phyloP scores from a whole-genome alignment of 2,888 invertebrate genomes.

The Sesamia inferens region DNA sequence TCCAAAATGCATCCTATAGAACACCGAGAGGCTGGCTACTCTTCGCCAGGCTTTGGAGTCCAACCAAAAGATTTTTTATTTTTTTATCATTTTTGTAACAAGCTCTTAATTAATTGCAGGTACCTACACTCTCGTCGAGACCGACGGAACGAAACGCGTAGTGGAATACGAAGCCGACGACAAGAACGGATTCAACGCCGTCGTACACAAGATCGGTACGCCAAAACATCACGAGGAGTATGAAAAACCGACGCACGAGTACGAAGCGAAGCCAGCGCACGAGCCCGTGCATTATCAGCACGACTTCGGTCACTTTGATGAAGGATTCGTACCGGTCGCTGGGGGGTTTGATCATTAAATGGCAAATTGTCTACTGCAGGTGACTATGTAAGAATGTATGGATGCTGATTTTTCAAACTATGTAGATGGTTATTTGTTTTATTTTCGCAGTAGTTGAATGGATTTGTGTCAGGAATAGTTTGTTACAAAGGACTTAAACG shows the following conservation, averaged over 20 bases:
- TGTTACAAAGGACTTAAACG: background rate
- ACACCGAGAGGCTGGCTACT: too few relatives aligned
- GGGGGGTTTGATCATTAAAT: slow-evolving; percentile 77
- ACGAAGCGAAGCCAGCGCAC: slow-evolving; percentile 65
- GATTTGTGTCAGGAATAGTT: background rate
- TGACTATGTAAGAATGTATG: slow-evolving; percentile 19
- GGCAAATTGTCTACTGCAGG: slow-evolving; percentile 13
- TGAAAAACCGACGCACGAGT: slow-evolving; percentile 61
- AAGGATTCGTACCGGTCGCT: slow-evolving; percentile 79
- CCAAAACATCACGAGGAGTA: slow-evolving; percentile 78
- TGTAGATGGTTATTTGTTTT: background rate
- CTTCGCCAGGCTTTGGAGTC: too few relatives aligned
- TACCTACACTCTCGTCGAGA: slow-evolving; percentile 89
- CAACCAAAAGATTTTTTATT: background rate
- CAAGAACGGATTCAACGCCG: slow-evolving; percentile 90
- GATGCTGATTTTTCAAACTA: background rate
- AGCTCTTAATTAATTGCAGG: slow-evolving; percentile 74
- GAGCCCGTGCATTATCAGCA: slow-evolving; percentile 74
- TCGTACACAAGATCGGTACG: slow-evolving; percentile 89
- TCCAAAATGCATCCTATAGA: too few relatives aligned
- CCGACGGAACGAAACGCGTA: slow-evolving; percentile 90
- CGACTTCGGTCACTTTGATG: slow-evolving; percentile 76
- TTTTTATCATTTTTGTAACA: background rate
- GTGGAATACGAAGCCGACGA: slow-evolving; percentile 91
- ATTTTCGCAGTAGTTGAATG: background rate